Conservation (phyloP, 2,797 vertebrate genomes). For the Kryptolebias ocellatus region DNA sequence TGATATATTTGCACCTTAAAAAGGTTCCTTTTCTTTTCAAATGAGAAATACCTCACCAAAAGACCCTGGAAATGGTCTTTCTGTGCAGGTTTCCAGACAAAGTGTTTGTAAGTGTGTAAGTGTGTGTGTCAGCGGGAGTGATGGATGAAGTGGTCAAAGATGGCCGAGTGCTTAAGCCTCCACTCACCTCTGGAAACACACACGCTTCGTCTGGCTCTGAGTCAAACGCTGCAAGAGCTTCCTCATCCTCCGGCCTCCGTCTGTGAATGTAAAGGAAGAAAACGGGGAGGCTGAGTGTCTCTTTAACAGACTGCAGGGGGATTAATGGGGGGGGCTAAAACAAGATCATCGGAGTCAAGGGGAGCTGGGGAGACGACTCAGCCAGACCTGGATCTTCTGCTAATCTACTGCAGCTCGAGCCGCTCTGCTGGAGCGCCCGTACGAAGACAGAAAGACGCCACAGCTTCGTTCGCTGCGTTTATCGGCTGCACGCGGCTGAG, state of each 20-base stretch:
- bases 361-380: conserved; percentile 47
- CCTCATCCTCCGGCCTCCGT: conserved; percentile 17
- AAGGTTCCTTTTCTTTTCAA: conserved; percentile 32
- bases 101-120: conserved; percentile 1
- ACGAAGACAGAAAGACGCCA: conserved; percentile 7
- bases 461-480: conserved; percentile 3
- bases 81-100: conserved; percentile 33
- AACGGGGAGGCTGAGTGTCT: conserved; percentile 38
- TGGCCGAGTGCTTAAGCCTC: conserved; percentile 16
- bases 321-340: conserved; percentile 54
- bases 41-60: conserved; percentile 60
- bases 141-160: conserved; percentile 56
- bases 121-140: conserved; percentile 31
- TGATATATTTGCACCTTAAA: conserved; percentile 39
- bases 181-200: conserved; percentile 36
- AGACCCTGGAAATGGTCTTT: conserved; percentile 52
- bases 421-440: conserved; percentile 12
- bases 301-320: conserved; percentile 35
- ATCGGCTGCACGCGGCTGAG: conserved; percentile 1
- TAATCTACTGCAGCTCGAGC: conserved; percentile 43
- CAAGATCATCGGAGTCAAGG: conserved; percentile 43
- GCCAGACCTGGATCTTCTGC: conserved; percentile 40
- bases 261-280: conserved; percentile 31
- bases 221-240: conserved; percentile 36
- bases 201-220: conserved; percentile 30